Base-by-base conservation (phyloP, 2,888 invertebrate genomes). In the Sarcophaga variegata region DNA sequence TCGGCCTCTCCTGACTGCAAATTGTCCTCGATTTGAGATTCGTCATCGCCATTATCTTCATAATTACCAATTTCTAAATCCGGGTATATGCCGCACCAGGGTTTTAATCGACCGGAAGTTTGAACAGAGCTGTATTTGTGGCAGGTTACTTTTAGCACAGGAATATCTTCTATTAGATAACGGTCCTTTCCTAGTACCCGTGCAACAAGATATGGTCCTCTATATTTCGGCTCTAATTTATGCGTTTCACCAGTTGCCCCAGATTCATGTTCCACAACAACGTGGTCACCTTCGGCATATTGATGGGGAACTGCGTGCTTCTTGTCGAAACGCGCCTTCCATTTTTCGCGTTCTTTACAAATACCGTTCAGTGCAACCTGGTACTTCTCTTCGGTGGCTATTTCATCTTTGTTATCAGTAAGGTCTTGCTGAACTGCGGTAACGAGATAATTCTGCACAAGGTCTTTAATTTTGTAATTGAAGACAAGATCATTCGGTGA, bases 101-200 rank as follows among this genome's bases (percentile, higher is more conserved):
- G n/a, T n/a, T n/a, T n/a, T n/a, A n/a, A n/a, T n/a, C n/a, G n/a
- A n/a, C n/a, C n/a, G n/a, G 88, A 84, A 4, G 74, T 47, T 22
- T 47, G 70, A 11, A 84, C 75, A 6, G 83, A 84, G 17, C 66
- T 8, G 67, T 80, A 88, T 37, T 87, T 86, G 14, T 84, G 66
- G 27, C 27, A 3, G 27, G 27, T 27, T 27, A 27, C 45, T 45
- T 71, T 67, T 74, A 87, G 69, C 17, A 86, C 85, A 14, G 81
- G 80, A 17, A 88, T 88, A 79, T 88, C 88, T 79, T 88, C 87
- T 12, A 87, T 75, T 3, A 88, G 27, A 47, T 88, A 88, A 4
- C 88, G 69, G 54, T 88, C 88, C 10, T 88, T 88, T 8, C 60
- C 83, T 4, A 88, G 59, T 25, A 78, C 85, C 47, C 81, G 70